Percentiles rank a stretch among this genome's conserved stretches.
Conservation (phyloP, 1,140 invertebrate species). For the Steinernema khuongi region DNA sequence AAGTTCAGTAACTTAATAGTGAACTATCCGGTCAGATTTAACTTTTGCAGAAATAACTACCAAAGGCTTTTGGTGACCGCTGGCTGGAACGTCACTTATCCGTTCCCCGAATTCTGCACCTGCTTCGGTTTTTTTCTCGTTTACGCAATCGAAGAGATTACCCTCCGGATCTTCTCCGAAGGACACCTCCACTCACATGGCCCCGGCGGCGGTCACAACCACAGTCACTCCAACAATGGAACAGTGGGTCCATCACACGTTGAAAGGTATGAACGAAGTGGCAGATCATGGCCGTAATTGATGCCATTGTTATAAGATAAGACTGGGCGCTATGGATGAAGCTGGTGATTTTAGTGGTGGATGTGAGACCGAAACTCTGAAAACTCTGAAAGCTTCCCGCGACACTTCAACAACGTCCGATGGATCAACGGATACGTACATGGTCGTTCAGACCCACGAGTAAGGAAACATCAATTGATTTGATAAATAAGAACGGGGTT, state of each 20-base stretch:
- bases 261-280: constrained; percentile 32
- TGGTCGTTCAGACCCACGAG: too few relatives aligned
- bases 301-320: too few relatives aligned
- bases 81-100: constrained; percentile 37
- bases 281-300: too few relatives aligned
- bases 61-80: not conserved
- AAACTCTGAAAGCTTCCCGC: too few relatives aligned
- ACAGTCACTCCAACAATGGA: constrained; percentile 9
- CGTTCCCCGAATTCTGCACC: constrained; percentile 48
- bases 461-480: too few relatives aligned
- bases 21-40: not conserved
- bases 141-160: constrained; percentile 48
- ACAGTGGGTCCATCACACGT: constrained; percentile 19
- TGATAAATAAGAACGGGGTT: too few relatives aligned
- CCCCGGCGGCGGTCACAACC: constrained; percentile 6
- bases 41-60: constrained; percentile 38
- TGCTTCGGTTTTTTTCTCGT: constrained; percentile 57
- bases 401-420: too few relatives aligned
- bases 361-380: too few relatives aligned
- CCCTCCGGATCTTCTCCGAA: constrained; percentile 43
- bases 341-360: too few relatives aligned
- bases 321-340: too few relatives aligned
- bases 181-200: constrained; percentile 28
- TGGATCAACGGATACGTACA: too few relatives aligned
- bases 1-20: not conserved